Conservation (phyloP, 92 coral and sea anemone genomes). For the Parazoanthus darwini region DNA sequence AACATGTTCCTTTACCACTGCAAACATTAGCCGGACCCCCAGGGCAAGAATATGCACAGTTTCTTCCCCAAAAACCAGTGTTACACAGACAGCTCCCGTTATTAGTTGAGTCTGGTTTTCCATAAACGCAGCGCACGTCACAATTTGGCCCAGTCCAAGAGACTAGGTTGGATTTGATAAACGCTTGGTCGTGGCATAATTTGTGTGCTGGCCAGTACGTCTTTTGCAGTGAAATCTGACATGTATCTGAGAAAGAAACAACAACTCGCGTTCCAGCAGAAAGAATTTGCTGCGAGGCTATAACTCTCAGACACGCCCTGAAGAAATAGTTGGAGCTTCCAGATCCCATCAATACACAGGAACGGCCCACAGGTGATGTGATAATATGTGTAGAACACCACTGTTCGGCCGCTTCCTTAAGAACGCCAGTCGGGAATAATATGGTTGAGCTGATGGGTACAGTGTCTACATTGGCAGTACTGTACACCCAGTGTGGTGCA, state of each 20-base stretch:
- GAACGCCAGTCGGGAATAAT: conserved; percentile 25
- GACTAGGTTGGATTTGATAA: conserved; percentile 40
- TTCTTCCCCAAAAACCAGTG: conserved; percentile 56
- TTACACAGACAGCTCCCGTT: conserved; percentile 47
- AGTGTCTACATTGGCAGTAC: conserved; percentile 52
- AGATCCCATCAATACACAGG: conserved; percentile 49
- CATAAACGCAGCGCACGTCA: conserved; percentile 54
- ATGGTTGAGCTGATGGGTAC: conserved; percentile 41
- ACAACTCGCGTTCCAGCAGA: conserved; percentile 50
- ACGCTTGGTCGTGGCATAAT: conserved; percentile 53
- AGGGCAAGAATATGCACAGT: conserved; percentile 52
- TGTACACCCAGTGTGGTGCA: conserved; percentile 59
- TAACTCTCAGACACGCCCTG: conserved; percentile 57
- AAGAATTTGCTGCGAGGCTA: conserved; percentile 37
- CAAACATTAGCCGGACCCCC: conserved; percentile 60
- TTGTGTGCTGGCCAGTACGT: conserved; percentile 65
- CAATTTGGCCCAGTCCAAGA: conserved; percentile 59
- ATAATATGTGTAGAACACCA: conserved; percentile 59
- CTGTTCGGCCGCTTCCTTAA: conserved; percentile 29
- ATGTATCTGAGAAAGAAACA: conserved; percentile 58
- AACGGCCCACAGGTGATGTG: conserved; percentile 38
- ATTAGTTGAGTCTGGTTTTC: conserved; percentile 31
- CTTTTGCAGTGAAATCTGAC: conserved; percentile 55
- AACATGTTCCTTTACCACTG: conserved; percentile 58
- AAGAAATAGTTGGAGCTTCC: conserved; percentile 52